These are phyloP conservation scores for Sphaerophoria taeniata DNA, from an alignment of 2,888 invertebrate species.

Conservation along the genomic window DNA sequence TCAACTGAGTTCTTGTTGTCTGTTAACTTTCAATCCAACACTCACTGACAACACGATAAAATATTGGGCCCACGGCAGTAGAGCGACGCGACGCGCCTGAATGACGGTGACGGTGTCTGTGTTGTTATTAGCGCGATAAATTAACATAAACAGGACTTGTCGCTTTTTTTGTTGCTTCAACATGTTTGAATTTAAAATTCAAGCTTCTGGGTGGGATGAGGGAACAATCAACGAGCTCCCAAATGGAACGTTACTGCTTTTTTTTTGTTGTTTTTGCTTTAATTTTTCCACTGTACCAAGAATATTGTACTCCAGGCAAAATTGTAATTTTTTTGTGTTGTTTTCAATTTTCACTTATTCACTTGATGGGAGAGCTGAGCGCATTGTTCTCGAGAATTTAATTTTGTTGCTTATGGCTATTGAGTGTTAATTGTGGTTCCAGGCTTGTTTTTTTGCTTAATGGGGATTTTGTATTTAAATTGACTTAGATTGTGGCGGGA, in stretches of 20 bases:
- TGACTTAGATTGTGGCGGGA: background rate
- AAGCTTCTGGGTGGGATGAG: background rate
- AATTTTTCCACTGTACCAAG: background rate
- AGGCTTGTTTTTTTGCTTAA: constrained; percentile 15
- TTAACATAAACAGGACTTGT: constrained; percentile 45
- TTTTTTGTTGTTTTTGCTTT: constrained; percentile 5
- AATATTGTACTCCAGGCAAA: background rate
- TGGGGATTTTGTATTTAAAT: constrained; percentile 6
- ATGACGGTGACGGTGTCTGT: constrained; percentile 18
- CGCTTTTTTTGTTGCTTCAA: background rate
- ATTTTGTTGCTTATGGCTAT: constrained; percentile 19
- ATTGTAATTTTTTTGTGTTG: constrained; percentile 25
- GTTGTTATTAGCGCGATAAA: constrained; percentile 41
- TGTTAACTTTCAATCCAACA: constrained; percentile 35
- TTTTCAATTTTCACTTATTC: constrained; percentile 32
- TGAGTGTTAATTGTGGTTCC: constrained; percentile 29
- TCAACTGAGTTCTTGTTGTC: background rate
- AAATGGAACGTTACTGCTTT: background rate
- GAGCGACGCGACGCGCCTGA: too few relatives aligned
- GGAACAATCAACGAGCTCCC: background rate
- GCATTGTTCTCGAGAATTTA: constrained; percentile 32
- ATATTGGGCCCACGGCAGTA: constrained; percentile 25
- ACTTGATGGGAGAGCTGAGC: constrained; percentile 10
- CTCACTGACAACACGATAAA: background rate
- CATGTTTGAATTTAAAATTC: constrained; percentile 6